phyloP scores from a whole-genome alignment of 2,113 vertebrate genomes.

The Atractosteus spatula region DNA sequence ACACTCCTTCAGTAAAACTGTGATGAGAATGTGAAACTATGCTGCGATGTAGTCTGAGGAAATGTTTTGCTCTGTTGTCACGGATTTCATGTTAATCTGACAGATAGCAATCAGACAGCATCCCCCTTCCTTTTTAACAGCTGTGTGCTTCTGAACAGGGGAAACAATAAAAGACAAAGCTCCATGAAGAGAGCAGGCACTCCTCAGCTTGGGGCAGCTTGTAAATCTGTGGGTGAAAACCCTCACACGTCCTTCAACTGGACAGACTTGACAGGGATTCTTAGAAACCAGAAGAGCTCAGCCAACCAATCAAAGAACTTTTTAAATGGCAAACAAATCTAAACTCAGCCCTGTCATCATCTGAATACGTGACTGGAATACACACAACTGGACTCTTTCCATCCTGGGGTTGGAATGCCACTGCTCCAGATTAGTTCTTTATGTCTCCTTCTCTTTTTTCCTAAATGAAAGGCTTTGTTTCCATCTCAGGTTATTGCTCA shows the following conservation, averaged over 20 bases:
- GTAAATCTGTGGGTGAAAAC: slow-evolving; percentile 62
- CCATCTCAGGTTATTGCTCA: not conserved
- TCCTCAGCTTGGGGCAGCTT: slow-evolving; percentile 47
- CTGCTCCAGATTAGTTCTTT: slow-evolving; percentile 36
- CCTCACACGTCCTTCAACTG: slow-evolving; percentile 55
- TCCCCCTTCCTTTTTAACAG: too few relatives aligned
- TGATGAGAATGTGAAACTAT: too few relatives aligned
- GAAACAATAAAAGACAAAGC: slow-evolving; percentile 60
- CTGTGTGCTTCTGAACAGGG: slow-evolving; percentile 26
- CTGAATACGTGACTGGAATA: slow-evolving; percentile 37
- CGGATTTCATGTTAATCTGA: too few relatives aligned
- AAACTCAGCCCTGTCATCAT: slow-evolving; percentile 52
- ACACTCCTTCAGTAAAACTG: too few relatives aligned
- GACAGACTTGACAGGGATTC: slow-evolving; percentile 65
- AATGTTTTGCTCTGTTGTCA: too few relatives aligned
- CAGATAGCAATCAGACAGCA: too few relatives aligned
- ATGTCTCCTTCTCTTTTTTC: slow-evolving; percentile 7
- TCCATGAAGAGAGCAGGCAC: slow-evolving; percentile 52
- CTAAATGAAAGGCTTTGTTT: not conserved
- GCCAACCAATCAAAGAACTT: slow-evolving; percentile 60
- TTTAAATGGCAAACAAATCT: slow-evolving; percentile 55
- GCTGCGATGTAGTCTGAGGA: too few relatives aligned
- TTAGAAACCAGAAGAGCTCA: slow-evolving; percentile 53
- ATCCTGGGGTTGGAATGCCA: not conserved
- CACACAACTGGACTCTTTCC: slow-evolving; percentile 12